A percentile compares a stretch with the other conserved stretches of the same genome.
Conservation (phyloP, 2,797 vertebrate species). For the Loris lydekkerianus region DNA sequence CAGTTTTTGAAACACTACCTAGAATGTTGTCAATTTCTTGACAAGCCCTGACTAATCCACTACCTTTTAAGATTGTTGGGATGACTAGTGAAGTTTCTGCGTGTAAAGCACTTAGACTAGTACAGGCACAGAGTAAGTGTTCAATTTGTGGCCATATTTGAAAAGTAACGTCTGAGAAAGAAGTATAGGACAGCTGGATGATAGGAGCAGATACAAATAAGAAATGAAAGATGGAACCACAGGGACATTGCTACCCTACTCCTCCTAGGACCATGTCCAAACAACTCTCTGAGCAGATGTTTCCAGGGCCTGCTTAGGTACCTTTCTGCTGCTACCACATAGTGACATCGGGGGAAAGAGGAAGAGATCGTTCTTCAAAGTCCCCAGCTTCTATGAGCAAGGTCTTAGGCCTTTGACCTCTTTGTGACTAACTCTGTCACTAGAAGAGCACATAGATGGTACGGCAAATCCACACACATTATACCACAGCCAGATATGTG, state of each 20-base stretch:
- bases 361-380: neutral
- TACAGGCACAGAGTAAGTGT: neutral
- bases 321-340: neutral
- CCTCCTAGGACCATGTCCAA: neutral
- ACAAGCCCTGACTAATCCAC: neutral
- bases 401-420: neutral
- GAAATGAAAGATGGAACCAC: neutral
- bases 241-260: neutral
- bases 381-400: neutral
- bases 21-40: neutral
- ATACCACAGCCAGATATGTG: neutral
- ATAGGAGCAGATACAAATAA: neutral
- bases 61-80: neutral
- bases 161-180: conserved; percentile 18
- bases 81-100: neutral
- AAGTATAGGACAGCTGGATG: neutral
- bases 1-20: neutral
- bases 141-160: neutral
- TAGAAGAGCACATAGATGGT: neutral
- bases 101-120: neutral
- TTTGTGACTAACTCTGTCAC: neutral
- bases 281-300: neutral
- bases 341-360: neutral
- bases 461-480: neutral
- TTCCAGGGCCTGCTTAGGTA: neutral